A percentile compares a stretch with the other conserved stretches of the same genome.
Evolutionary conservation across 2,888 invertebrate genomes (phyloP).

Genomic region (Plagodis dolabraria): DNA sequence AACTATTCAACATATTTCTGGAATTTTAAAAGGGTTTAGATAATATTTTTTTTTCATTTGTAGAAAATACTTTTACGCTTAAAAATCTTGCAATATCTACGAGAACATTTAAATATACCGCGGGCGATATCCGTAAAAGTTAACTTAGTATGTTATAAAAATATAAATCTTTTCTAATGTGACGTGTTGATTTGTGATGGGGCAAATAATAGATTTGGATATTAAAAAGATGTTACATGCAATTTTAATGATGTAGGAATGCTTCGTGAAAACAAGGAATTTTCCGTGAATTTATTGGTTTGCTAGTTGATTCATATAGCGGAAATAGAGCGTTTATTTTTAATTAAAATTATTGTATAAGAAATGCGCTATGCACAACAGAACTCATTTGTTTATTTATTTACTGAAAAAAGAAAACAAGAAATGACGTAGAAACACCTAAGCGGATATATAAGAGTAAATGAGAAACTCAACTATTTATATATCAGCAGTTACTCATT

Average conservation of each 20-base stretch:
- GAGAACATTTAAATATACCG: too few species aligned
- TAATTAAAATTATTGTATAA: slow-evolving; percentile 6
- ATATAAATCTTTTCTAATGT: slow-evolving; percentile 42
- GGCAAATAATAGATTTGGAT: slow-evolving; percentile 37
- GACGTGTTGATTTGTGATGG: slow-evolving; percentile 43
- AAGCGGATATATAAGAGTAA: too few species aligned
- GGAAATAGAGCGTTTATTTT: slow-evolving; percentile 13
- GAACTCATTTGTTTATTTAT: neutral
- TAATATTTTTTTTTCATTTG: neutral
- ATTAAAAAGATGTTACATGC: slow-evolving; percentile 37
- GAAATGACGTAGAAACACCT: too few species aligned
- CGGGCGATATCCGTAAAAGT: neutral
- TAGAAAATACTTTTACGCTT: neutral
- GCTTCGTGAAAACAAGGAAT: slow-evolving; percentile 29
- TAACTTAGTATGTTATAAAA: slow-evolving; percentile 6
- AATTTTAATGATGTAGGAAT: slow-evolving; percentile 32
- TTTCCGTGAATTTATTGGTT: slow-evolving; percentile 19
- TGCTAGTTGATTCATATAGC: slow-evolving; percentile 8
- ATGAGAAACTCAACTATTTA: too few species aligned
- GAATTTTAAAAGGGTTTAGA: neutral
- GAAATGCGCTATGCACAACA: neutral
- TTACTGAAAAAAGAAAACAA: neutral
- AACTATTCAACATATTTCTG: too few species aligned
- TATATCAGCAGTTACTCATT: too few species aligned
- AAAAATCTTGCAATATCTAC: too few species aligned